phyloP scores from a whole-genome alignment of 2,113 vertebrate species.

The Ascaphus truei region DNA sequence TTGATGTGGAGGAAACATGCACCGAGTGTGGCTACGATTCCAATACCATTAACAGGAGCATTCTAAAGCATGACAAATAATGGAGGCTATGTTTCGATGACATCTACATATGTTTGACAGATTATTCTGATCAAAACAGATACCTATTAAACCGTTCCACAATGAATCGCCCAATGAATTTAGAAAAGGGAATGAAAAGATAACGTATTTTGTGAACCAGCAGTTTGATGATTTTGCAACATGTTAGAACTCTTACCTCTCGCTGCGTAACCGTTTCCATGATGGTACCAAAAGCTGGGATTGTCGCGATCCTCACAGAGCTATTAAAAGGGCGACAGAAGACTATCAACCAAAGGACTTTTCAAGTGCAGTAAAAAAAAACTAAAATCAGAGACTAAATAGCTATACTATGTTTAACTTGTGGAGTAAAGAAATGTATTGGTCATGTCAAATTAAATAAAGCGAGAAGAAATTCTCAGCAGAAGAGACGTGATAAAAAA shows the following conservation, averaged over 20 bases:
- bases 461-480: slow-evolving; percentile 23
- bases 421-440: slow-evolving; percentile 49
- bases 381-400: neutral
- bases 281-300: slow-evolving; percentile 97
- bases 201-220: neutral
- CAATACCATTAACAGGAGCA: too few species aligned
- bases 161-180: too few species aligned
- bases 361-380: neutral
- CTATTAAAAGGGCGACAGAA: slow-evolving; percentile 65
- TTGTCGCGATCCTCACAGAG: slow-evolving; percentile 96
- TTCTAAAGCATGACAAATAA: too few species aligned
- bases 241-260: slow-evolving; percentile 71
- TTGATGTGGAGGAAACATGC: too few species aligned
- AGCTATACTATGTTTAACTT: slow-evolving; percentile 48
- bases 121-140: too few species aligned
- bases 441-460: slow-evolving; percentile 41
- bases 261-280: slow-evolving; percentile 98
- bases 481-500: slow-evolving; percentile 51
- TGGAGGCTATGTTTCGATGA: too few species aligned
- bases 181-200: too few species aligned
- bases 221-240: neutral
- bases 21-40: too few species aligned
- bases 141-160: too few species aligned
- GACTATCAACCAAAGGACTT: slow-evolving; percentile 20
- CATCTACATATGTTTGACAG: too few species aligned